Percentiles rank a stretch among this genome's conserved stretches.
phyloP scores from a whole-genome alignment of 2,113 vertebrate species.

The Cichladusa arquata region DNA sequence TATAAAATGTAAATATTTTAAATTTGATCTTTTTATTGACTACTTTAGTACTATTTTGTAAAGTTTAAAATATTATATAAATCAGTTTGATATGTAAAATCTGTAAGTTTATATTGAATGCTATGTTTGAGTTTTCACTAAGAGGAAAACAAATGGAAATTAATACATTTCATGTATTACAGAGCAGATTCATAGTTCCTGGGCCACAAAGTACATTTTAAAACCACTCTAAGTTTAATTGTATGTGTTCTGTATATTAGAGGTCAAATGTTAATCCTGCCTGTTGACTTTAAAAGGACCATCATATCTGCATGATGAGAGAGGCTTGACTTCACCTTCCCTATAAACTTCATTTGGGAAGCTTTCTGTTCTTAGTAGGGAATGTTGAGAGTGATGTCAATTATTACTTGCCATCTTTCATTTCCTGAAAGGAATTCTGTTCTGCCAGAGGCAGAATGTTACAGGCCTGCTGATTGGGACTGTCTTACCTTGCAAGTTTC shows the following conservation, averaged over 20 bases:
- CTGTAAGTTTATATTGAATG: slow-evolving; percentile 6
- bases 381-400: background rate
- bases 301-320: background rate
- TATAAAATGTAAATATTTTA: slow-evolving; percentile 55
- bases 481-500: background rate
- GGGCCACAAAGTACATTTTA: background rate
- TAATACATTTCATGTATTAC: slow-evolving; percentile 27
- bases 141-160: background rate
- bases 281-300: background rate
- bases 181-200: background rate
- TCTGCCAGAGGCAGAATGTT: background rate
- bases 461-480: background rate
- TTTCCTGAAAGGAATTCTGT: background rate
- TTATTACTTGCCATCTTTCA: background rate
- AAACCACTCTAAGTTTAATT: background rate
- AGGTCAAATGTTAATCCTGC: background rate
- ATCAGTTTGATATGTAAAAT: slow-evolving; percentile 25
- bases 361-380: background rate
- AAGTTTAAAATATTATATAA: slow-evolving; percentile 24
- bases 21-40: slow-evolving; percentile 22
- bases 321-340: background rate
- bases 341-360: background rate
- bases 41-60: slow-evolving; percentile 39
- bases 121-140: background rate
- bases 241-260: background rate